Conservation (phyloP, 2,888 invertebrate species). For the Pseudeuparius sepicola region DNA sequence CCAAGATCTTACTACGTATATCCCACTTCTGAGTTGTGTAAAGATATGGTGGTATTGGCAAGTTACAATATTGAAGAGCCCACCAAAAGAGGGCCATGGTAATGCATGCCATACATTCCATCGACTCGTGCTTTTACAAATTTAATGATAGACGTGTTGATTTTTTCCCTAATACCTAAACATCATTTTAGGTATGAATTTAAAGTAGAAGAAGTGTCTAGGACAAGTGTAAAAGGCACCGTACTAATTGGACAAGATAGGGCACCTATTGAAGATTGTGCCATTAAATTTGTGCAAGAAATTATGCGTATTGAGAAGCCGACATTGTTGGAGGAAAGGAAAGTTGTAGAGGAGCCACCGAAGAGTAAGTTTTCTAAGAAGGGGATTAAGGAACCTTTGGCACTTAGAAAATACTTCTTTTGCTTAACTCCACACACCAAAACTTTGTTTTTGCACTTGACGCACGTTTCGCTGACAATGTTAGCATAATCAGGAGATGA, state of each 20-base stretch:
- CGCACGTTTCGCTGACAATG: too few species aligned
- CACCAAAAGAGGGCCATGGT: slow-evolving; percentile 59
- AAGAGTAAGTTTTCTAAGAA: too few species aligned
- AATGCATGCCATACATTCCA: too few species aligned
- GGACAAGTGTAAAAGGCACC: slow-evolving; percentile 46
- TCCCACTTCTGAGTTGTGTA: slow-evolving; percentile 43
- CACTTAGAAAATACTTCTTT: too few species aligned
- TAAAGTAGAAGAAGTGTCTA: slow-evolving; percentile 34
- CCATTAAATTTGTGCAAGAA: slow-evolving; percentile 49
- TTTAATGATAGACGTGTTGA: too few species aligned
- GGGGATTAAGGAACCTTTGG: too few species aligned
- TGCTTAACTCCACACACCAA: too few species aligned
- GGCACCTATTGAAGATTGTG: slow-evolving; percentile 49
- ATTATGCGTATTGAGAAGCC: slow-evolving; percentile 55
- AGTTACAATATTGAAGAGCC: slow-evolving; percentile 67
- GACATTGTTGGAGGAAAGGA: slow-evolving; percentile 30
- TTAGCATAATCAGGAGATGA: too few species aligned
- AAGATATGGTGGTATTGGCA: slow-evolving; percentile 56
- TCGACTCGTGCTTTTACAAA: too few species aligned
- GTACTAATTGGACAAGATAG: slow-evolving; percentile 48
- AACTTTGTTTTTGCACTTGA: too few species aligned
- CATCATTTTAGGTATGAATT: slow-evolving; percentile 28
- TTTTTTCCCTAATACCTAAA: too few species aligned
- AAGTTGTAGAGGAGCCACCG: too few species aligned
- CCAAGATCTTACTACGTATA: slow-evolving; percentile 54